Evolutionary conservation across 2,797 vertebrate species (phyloP), one percentile per base, ranked within the genome.

Genomic region (Enteromius anoplus): DNA sequence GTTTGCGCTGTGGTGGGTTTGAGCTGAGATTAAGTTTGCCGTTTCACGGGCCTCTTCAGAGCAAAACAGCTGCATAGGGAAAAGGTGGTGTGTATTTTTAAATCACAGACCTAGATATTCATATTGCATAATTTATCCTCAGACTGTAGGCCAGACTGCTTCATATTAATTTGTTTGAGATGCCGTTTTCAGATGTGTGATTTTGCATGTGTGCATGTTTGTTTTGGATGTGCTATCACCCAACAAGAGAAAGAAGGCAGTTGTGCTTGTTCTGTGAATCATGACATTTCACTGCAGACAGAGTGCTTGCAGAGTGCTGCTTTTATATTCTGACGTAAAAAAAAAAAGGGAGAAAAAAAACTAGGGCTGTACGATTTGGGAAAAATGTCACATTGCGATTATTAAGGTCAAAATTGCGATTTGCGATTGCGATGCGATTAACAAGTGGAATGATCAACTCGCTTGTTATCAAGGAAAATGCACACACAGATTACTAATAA

Each of bases 91-190:
- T 88, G 71, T 87, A 86, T 87, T 85, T 75, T 77, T 71, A 66
- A 89, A 88, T 87, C 81, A 77, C 37, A 85, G 45, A 73, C 68
- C 29, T 78, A 80, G 86, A 73, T 86, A 84, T 85, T 87, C 68
- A 90, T 78, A 84, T 88, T 90, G 78, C 84, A 90, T 91, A 87
- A 92, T 92, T 91, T 66, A 92, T 86, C 84, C 51, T 79, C 84
- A 89, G 84, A 49, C 60, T 85, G 89, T 83, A 89, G 81, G 75
- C 76, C 82, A 82, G 45, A 79, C 80, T 72, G 82, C 85, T 84
- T 76, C 73, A 85, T 84, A 69, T 69, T 69, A 80, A 81, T 84
- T 85, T 37, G 21, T 80, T 72, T 83, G 72, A 55, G 42, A 83
- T 69, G 84, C 80, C 80, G 85, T 87, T 91, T 86, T 84, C 88